Conservation (phyloP, 2,113 vertebrate genomes). For the Sylvia atricapilla region DNA sequence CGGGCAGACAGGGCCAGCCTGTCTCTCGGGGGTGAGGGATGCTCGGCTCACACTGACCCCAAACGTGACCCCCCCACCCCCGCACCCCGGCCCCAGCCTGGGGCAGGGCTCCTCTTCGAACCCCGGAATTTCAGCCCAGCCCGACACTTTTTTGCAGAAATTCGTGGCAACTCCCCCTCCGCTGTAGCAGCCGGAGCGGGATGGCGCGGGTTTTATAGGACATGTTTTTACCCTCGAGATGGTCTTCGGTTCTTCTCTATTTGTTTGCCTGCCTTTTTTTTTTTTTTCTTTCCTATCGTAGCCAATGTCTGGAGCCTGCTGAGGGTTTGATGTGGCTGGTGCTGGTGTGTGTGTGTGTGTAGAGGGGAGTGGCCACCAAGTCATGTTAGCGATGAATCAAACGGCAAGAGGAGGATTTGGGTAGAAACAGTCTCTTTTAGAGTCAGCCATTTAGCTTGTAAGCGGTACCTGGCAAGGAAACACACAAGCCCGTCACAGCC, state of each 20-base stretch:
- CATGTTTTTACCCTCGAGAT: background rate
- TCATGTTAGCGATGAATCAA: constrained; percentile 11
- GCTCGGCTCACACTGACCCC: background rate
- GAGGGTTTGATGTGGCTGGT: constrained; percentile 11
- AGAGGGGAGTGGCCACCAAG: constrained; percentile 43
- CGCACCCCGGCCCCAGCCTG: too few species aligned
- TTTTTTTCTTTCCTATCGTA: background rate
- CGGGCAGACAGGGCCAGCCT: background rate
- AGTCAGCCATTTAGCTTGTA: background rate
- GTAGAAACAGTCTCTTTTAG: background rate
- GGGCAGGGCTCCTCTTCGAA: background rate
- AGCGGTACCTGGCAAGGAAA: background rate
- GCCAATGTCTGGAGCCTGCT: constrained; percentile 23
- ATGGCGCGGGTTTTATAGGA: background rate
- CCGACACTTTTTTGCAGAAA: background rate
- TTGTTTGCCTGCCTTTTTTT: background rate
- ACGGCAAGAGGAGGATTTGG: background rate
- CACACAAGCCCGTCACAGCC: background rate
- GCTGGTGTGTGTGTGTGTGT: background rate
- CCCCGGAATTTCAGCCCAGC: background rate
- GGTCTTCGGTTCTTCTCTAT: background rate
- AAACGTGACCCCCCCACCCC: background rate
- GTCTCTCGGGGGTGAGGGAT: background rate
- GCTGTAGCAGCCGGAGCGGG: background rate
- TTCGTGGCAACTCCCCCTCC: background rate